Evolutionary conservation across 2,888 invertebrate genomes (phyloP).

Genomic region (Hymenopus coronatus): DNA sequence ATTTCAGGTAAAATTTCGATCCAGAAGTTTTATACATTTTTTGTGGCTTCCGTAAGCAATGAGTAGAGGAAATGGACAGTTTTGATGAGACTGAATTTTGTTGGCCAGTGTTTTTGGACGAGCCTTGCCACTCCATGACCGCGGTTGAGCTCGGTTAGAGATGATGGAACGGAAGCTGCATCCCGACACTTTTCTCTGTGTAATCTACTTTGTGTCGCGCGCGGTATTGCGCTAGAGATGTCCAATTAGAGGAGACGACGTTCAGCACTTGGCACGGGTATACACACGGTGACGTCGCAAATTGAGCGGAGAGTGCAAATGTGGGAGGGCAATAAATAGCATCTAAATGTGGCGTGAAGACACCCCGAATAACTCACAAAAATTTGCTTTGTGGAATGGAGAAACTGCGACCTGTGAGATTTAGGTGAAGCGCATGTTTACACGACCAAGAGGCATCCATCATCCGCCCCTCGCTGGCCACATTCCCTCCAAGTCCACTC

Average conservation of each 20-base stretch:
- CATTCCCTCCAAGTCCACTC: not conserved
- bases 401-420: not conserved
- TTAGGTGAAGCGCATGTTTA: not conserved
- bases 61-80: too few species aligned
- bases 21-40: too few species aligned
- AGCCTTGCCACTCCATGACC: too few species aligned
- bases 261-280: not conserved
- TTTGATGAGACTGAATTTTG: too few species aligned
- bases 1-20: too few species aligned
- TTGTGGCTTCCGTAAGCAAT: too few species aligned
- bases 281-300: not conserved
- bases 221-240: not conserved
- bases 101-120: too few species aligned
- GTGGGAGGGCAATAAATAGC: not conserved
- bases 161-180: not conserved
- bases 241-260: not conserved
- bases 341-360: not conserved
- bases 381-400: conserved; percentile 20
- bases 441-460: not conserved
- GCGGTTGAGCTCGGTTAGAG: not conserved
- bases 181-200: not conserved
- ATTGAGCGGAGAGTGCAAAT: not conserved
- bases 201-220: not conserved
- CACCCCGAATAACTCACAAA: not conserved
- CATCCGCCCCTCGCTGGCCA: not conserved